Conservation (phyloP, 2,113 vertebrate genomes). For the Morone chrysops region DNA sequence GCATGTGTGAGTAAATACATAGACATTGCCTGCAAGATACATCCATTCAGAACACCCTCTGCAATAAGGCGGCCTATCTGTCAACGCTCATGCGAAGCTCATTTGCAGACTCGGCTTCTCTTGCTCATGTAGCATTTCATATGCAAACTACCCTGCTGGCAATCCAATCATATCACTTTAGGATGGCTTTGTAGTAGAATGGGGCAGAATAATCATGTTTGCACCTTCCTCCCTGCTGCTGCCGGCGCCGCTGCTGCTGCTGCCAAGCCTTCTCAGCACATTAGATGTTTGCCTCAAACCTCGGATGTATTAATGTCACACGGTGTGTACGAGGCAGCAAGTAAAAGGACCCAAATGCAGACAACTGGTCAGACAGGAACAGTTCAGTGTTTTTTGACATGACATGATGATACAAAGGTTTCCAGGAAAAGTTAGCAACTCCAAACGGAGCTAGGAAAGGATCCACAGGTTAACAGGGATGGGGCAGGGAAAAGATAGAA, state of each 20-base stretch:
- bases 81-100: not conserved
- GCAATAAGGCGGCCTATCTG: not conserved
- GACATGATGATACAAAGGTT: not conserved
- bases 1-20: too few species aligned
- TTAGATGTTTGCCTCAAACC: constrained; percentile 2
- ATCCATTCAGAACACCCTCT: too few species aligned
- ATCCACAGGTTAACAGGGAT: not conserved
- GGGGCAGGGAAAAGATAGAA: not conserved
- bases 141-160: constrained; percentile 5
- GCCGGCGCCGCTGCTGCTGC: not conserved
- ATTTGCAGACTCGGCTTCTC: not conserved
- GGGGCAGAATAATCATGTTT: constrained; percentile 21
- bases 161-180: not conserved
- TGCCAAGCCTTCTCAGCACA: not conserved
- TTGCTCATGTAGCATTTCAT: constrained; percentile 10
- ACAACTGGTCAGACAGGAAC: not conserved
- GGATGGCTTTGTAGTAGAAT: not conserved
- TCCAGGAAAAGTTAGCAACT: not conserved
- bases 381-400: not conserved
- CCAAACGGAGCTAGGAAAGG: not conserved
- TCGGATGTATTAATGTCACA: not conserved
- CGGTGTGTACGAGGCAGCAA: not conserved
- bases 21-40: too few species aligned
- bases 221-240: not conserved
- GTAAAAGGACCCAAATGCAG: not conserved